Conservation (phyloP, 2,113 vertebrate genomes). For the Labrus mixtus region DNA sequence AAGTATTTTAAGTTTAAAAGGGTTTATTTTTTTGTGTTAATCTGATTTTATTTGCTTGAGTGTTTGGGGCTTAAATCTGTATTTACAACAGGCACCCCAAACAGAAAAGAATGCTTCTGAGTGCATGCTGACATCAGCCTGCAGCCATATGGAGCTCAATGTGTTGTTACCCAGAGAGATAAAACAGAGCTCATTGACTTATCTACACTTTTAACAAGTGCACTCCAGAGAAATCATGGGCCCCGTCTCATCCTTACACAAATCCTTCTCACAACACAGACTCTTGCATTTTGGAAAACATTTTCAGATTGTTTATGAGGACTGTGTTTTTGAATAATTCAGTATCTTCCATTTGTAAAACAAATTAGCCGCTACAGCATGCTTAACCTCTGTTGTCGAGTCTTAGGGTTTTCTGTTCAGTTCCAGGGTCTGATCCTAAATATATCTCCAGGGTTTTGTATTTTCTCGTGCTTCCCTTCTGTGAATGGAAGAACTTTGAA, state of each 20-base stretch:
- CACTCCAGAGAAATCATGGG: constrained; percentile 45
- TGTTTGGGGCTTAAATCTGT: not conserved
- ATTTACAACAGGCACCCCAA: constrained; percentile 15
- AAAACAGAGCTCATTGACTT: constrained; percentile 42
- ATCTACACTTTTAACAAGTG: constrained; percentile 50
- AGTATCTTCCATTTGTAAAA: constrained; percentile 20
- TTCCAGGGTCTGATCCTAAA: not conserved
- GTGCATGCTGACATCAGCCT: constrained; percentile 23
- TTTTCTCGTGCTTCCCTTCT: not conserved
- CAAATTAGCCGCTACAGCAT: constrained; percentile 5
- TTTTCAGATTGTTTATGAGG: not conserved
- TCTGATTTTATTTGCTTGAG: not conserved
- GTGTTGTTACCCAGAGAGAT: constrained; percentile 46
- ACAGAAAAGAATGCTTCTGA: constrained; percentile 3
- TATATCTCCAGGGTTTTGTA: not conserved
- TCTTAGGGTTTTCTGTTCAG: not conserved
- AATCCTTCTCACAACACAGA: constrained; percentile 18
- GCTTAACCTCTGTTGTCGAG: constrained; percentile 10
- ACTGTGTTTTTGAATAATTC: not conserved
- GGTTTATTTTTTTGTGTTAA: constrained; percentile 1
- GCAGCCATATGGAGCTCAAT: constrained; percentile 37
- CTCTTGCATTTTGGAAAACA: constrained; percentile 4
- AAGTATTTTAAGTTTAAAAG: too few species aligned
- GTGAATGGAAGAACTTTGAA: too few species aligned
- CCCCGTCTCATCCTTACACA: constrained; percentile 38